Conservation (phyloP, 2,113 vertebrate genomes). For the Meriones unguiculatus region DNA sequence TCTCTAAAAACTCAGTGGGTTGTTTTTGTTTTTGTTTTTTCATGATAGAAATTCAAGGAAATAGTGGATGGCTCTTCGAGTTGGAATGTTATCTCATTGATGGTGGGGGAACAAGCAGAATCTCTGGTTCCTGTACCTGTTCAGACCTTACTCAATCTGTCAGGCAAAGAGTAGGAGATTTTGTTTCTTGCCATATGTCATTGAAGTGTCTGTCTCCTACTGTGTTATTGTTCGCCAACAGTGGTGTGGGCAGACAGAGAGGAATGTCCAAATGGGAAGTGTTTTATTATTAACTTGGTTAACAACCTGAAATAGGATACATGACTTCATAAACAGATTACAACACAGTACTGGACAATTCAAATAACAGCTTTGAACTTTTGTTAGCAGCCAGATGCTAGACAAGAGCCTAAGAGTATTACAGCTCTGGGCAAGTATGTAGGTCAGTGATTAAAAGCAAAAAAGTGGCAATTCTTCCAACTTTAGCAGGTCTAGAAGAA, state of each 20-base stretch:
- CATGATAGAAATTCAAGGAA: slow-evolving; percentile 1
- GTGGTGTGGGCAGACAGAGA: not conserved
- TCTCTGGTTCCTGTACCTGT: not conserved
- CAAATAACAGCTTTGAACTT: not conserved
- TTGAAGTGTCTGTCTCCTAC: not conserved
- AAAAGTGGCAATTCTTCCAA: not conserved
- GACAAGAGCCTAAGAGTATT: not conserved
- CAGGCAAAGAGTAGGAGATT: not conserved
- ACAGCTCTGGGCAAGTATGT: not conserved
- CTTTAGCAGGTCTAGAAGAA: not conserved
- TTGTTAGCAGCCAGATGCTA: not conserved
- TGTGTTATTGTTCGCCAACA: not conserved
- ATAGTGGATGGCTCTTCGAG: not conserved
- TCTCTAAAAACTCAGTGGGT: not conserved
- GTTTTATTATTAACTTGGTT: not conserved
- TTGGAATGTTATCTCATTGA: not conserved
- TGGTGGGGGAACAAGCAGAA: not conserved
- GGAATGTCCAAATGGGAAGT: not conserved
- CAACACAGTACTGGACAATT: not conserved
- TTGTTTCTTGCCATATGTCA: slow-evolving; percentile 19
- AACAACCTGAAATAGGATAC: not conserved
- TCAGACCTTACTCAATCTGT: not conserved
- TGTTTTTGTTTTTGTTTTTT: not conserved
- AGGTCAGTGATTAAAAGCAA: not conserved
- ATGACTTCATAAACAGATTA: not conserved